Evolutionary conservation across 1,140 invertebrate genomes (phyloP).

Genomic region (Hyles euphorbiae): DNA sequence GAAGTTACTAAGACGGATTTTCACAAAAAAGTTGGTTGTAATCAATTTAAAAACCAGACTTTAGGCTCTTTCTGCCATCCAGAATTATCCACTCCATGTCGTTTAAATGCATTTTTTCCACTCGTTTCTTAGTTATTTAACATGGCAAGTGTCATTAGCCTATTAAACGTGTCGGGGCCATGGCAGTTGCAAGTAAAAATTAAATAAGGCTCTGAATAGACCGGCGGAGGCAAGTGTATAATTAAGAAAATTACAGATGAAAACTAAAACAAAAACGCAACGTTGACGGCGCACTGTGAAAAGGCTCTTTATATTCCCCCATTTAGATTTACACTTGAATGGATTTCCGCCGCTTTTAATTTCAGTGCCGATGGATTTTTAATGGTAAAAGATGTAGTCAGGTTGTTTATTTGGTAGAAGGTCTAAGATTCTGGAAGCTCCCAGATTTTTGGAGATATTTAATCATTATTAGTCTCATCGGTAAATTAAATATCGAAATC

Average conservation of each 20-base stretch:
- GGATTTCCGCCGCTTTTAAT: background rate
- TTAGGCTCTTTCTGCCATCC: too few species aligned
- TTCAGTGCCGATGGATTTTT: too few species aligned
- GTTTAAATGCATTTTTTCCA: slow-evolving; percentile 5
- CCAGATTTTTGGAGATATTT: too few species aligned
- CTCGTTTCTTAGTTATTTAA: slow-evolving; percentile 3
- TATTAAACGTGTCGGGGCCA: slow-evolving; percentile 12
- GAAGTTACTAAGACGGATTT: too few species aligned
- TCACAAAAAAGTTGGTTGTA: too few species aligned
- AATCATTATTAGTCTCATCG: too few species aligned
- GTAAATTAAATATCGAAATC: too few species aligned
- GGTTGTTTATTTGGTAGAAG: too few species aligned
- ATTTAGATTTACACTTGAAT: slow-evolving; percentile 19
- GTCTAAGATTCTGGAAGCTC: too few species aligned
- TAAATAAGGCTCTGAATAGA: slow-evolving; percentile 15
- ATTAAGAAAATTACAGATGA: slow-evolving; percentile 46
- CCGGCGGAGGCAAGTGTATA: slow-evolving; percentile 25
- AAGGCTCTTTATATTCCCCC: slow-evolving; percentile 22
- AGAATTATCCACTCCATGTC: background rate
- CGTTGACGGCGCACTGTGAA: slow-evolving; percentile 28
- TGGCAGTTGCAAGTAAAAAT: slow-evolving; percentile 8
- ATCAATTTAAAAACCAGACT: too few species aligned
- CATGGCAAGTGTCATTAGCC: slow-evolving; percentile 14
- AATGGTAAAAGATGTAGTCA: too few species aligned
- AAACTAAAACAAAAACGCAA: slow-evolving; percentile 31